Evolutionary conservation across 2,113 vertebrate species (phyloP), one percentile per base, ranked within the genome.

Genomic region (Periophthalmodon schlosseri): DNA sequence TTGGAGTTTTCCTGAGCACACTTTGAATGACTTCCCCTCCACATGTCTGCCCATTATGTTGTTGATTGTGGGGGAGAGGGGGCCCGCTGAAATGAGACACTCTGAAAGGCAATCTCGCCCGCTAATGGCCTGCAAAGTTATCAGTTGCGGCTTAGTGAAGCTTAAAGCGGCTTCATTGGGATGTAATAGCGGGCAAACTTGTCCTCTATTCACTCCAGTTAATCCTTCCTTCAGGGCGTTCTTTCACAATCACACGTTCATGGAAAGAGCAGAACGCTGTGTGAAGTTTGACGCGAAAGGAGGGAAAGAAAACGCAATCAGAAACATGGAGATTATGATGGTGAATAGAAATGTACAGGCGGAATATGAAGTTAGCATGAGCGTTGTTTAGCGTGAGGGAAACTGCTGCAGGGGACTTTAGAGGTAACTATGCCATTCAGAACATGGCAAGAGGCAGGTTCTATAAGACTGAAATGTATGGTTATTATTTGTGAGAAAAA

Each of bases 61-160:
- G 86, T 89, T 91, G 90, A 92, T 91, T 91, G 84, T 75, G 39
- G 70, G 75, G 83, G 84, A 80, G 70, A 73, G 76, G 79, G 85
- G 77, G 60, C 60, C 75, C 57, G 77, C 65, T 77, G 81, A 80
- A 87, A 90, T 79, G 83, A 84, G 82, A 83, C 80, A 80, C 77
- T 76, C 71, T 77, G 79, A 89, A 84, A 92, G 85, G 86, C 91
- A 92, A 91, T 93, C 88, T 87, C 63, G 83, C 73, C 87, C 71
- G 52, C 85, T 93, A 93, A 93, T 91, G 91, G 87, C 90, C 91
- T 89, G 90, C 87, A 93, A 93, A 91, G 91, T 93, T 94, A 92
- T 93, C 91, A 91, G 91, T 90, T 87, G 90, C 86, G 78, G 93
- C 90, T 94, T 92, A 93, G 89, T 89, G 88, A 83, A 92, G 93